These are phyloP conservation scores for Sinocyclocheilus anshuiensis DNA, from an alignment of 2,113 vertebrate species.

Conservation along the genomic window DNA sequence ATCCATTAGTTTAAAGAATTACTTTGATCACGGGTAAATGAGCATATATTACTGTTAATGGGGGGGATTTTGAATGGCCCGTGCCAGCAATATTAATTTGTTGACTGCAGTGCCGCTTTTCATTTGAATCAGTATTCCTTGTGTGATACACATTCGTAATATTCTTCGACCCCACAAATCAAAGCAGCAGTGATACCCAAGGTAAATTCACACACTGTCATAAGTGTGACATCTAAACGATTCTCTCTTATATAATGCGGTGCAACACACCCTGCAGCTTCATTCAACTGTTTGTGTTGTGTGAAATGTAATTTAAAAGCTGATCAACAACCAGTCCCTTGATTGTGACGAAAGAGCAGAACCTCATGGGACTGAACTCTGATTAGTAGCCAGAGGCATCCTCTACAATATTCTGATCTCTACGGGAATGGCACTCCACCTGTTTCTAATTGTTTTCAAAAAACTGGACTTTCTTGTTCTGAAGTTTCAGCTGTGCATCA, in stretches of 20 bases:
- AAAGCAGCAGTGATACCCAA: neutral
- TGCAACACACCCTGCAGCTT: neutral
- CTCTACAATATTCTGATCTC: neutral
- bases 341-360: conserved; percentile 1
- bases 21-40: conserved; percentile 26
- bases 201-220: neutral
- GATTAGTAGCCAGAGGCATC: neutral
- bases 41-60: conserved; percentile 40
- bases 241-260: neutral
- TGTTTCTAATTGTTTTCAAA: conserved; percentile 4
- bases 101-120: neutral
- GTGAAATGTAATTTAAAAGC: neutral
- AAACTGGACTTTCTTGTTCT: conserved; percentile 32
- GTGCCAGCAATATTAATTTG: conserved; percentile 21
- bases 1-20: conserved; percentile 55
- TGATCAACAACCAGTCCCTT: neutral
- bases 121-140: neutral
- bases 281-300: neutral
- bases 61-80: neutral
- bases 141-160: neutral
- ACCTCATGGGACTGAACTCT: neutral
- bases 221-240: neutral
- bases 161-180: no score
- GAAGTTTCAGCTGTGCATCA: conserved; percentile 27
- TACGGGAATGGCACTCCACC: neutral